Percentiles rank a stretch among this genome's conserved stretches.
Evolutionary conservation across 2,113 vertebrate species (phyloP).

Genomic region (Plotosus lineatus): DNA sequence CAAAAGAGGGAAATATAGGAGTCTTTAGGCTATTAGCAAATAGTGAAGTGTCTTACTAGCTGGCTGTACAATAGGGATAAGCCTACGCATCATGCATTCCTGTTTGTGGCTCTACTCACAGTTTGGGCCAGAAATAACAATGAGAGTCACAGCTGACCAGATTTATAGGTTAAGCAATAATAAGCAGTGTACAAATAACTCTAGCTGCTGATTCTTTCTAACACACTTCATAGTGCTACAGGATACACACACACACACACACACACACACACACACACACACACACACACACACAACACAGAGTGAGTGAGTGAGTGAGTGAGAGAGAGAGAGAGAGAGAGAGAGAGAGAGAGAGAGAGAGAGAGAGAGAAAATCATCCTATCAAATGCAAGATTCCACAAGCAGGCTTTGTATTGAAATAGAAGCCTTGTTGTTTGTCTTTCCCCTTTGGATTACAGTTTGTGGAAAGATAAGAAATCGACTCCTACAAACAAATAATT

Average conservation of each 20-base stretch:
- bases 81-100: conserved; percentile 19
- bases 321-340: not conserved
- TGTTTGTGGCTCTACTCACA: not conserved
- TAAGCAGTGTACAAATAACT: not conserved
- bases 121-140: conserved; percentile 3
- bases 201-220: conserved; percentile 8
- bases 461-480: conserved; percentile 38
- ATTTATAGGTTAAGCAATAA: conserved; percentile 9
- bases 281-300: too few relatives aligned
- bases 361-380: not conserved
- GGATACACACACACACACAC: too few relatives aligned
- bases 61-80: conserved; percentile 6
- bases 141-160: conserved; percentile 17
- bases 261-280: too few relatives aligned
- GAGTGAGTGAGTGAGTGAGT: not conserved
- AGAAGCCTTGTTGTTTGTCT: conserved; percentile 19
- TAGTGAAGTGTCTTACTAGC: conserved; percentile 4
- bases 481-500: conserved; percentile 49
- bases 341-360: not conserved
- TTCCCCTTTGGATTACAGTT: conserved; percentile 1
- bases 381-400: conserved; percentile 12
- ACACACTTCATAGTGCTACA: not conserved
- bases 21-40: conserved; percentile 23
- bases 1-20: conserved; percentile 27
- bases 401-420: not conserved